A percentile compares a stretch with the other conserved stretches of the same genome.
Evolutionary conservation across 2,797 vertebrate genomes (phyloP).

Genomic region (Tokudaia muenninki): DNA sequence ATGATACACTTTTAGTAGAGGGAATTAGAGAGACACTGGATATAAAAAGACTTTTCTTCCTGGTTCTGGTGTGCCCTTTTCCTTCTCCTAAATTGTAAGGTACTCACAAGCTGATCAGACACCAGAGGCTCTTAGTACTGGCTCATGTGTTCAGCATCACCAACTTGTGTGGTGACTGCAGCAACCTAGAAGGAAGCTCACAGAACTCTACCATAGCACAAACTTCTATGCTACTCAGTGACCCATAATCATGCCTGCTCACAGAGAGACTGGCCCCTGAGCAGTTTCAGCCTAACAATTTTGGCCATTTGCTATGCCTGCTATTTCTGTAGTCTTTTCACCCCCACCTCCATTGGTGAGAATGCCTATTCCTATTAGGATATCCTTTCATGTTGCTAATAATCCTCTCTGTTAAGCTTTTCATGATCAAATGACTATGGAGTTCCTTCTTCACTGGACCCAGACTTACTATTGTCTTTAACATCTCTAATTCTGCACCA

Average conservation of each 20-base stretch:
- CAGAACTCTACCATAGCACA: background rate
- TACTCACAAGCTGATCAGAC: background rate
- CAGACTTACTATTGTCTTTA: background rate
- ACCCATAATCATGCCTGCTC: background rate
- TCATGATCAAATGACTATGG: conserved; percentile 1
- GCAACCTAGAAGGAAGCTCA: background rate
- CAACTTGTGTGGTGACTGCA: background rate
- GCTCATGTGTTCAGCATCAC: background rate
- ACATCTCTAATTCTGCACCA: background rate
- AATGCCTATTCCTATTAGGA: background rate
- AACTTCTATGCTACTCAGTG: background rate
- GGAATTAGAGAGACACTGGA: background rate
- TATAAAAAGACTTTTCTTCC: background rate
- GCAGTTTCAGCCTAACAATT: background rate
- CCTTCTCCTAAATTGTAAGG: background rate
- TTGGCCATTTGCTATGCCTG: background rate
- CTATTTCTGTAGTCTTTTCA: background rate
- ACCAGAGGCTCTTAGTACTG: background rate
- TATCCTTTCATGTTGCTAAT: background rate
- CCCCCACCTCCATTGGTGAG: background rate
- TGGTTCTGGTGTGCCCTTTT: background rate
- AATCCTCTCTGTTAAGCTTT: conserved; percentile 4
- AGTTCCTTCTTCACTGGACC: conserved; percentile 33
- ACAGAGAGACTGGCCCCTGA: background rate
- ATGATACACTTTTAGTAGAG: conserved; percentile 22